These are phyloP conservation scores for Acanthosepion pharaonis DNA, from an alignment of 2,888 invertebrate species.

Conservation along the genomic window DNA sequence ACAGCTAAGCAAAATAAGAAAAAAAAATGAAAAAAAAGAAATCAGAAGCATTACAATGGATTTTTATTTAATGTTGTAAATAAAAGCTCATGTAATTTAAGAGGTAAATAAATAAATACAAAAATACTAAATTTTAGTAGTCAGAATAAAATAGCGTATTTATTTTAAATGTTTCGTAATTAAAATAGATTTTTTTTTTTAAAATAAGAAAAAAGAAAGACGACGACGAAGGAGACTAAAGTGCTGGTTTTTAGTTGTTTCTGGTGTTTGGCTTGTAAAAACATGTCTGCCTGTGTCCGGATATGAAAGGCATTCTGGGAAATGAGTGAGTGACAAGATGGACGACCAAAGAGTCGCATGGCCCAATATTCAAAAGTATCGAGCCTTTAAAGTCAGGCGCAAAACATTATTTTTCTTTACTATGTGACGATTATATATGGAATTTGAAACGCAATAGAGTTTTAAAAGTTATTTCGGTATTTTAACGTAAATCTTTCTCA, in stretches of 20 bases:
- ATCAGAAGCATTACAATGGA: background rate
- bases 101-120: background rate
- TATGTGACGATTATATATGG: background rate
- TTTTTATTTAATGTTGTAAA: background rate
- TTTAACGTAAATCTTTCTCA: background rate
- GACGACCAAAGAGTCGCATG: slow-evolving; percentile 4
- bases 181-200: background rate
- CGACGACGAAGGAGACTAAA: background rate
- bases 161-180: background rate
- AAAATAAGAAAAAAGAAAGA: background rate
- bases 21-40: background rate
- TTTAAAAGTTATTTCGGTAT: background rate
- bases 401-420: background rate
- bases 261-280: background rate
- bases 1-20: background rate
- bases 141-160: background rate
- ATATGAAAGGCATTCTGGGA: background rate
- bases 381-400: background rate
- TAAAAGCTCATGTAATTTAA: background rate
- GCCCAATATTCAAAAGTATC: background rate
- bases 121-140: background rate
- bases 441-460: background rate
- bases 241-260: background rate
- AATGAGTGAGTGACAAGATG: slow-evolving; percentile 6
- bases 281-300: slow-evolving; percentile 13